Evolutionary conservation across 2,113 vertebrate genomes (phyloP), one percentile per base, ranked within the genome.

Genomic region (Ia io): DNA sequence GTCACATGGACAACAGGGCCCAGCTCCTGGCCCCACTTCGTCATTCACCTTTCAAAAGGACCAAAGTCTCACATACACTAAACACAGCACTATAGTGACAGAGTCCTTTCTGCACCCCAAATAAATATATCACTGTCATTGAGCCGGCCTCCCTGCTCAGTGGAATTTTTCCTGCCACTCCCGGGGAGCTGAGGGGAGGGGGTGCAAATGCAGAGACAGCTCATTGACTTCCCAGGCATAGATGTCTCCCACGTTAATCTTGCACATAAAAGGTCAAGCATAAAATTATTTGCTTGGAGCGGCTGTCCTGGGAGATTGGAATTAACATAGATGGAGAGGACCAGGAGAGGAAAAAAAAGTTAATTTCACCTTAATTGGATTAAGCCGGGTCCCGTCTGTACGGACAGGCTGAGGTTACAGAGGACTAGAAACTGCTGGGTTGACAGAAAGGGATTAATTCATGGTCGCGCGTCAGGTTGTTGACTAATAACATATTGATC

Each of bases 401-500:
- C 77, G 97, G 97, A 98, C 97, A 94, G 83, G 84, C 96, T 98
- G 97, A 98, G 93, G 96, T 97, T 98, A 97, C 97, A 97, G 94
- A 94, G 71, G 70, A 96, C 96, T 98, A 82, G 96, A 98, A 97
- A 97, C 93, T 98, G 98, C 97, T 97, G 83, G 96, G 95, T 97
- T 99, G 98, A 99, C 99, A 99, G 98, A 98, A 98, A 98, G 93
- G 98, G 98, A 99, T 99, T 99, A 99, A 99, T 99, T 99, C 98
- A 98, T 97, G 98, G 98, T 98, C 98, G 98, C 98, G 97, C 56
- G 83, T 99, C 98, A 98, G 98, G 97, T 98, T 99, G 99, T 99
- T 99, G 99, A 99, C 99, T 99, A 99, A 99, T 99, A 99, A 99
- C 95, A 79, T 99, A 99, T 99, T 97, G 99, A 99, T 99, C 86